Evolutionary conservation across 2,797 vertebrate species (phyloP), one percentile per base, ranked within the genome.

Genomic region (Aulostomus chinensis): DNA sequence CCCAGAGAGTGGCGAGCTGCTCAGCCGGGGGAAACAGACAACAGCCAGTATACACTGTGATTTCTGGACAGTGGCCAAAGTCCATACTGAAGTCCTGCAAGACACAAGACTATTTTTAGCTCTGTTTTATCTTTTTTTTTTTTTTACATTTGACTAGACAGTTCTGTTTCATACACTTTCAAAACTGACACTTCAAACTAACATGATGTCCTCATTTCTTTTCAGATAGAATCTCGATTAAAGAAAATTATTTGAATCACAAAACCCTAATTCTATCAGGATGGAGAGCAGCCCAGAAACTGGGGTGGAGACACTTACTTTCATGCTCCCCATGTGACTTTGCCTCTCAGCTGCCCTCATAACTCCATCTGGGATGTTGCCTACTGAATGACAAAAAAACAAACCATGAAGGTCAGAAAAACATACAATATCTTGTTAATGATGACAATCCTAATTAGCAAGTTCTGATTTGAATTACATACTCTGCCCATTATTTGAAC

Each of bases 311-410:
- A 39, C 4, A 42, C 71, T 50, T 89, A 95, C 96, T 95, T 98
- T 97, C 97, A 99, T 98, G 53, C 97, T 99, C 38, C 96, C 95
- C 90, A 95, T 84, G 79, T 98, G 96, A 79, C 95, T 95, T 65
- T 94, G 91, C 90, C 92, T 95, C 43, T 96, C 93, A 0, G 96
- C 95, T 54, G 96, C 97, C 60, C 93, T 92, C 75, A 98, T 91
- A 30, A 98, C 93, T 43, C 97, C 96, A 4, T 93, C 93, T 20
- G 93, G 94, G 68, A 96, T 90, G 58, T 86, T 96, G 58, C 91
- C 92, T 78, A 89, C 94, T 94, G 81, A 13, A 62, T 55, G 52
- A 69, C 15, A 60, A 6, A 2, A 21, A 60, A 29, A 32, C 32
- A 12, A 43, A 21, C 10, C 4, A 32, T 61, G 7, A 16, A 11